Evolutionary conservation across 2,888 invertebrate species (phyloP).

Genomic region (Aplocera efformata): DNA sequence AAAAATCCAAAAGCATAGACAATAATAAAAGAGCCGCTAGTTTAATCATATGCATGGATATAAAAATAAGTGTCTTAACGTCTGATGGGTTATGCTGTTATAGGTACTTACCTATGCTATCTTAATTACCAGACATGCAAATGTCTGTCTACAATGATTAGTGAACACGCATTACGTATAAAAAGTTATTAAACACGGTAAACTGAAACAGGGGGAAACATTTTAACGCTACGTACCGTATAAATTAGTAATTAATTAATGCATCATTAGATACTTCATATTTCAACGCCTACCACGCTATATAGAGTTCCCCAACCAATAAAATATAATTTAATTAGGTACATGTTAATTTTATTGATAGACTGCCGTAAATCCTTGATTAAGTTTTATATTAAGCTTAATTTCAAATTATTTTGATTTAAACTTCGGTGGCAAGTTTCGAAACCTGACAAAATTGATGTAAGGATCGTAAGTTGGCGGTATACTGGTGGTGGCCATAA

Average conservation of each 20-base stretch:
- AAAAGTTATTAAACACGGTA: slow-evolving; percentile 6
- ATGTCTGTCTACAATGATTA: slow-evolving; percentile 4
- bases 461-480: too few relatives aligned
- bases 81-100: slow-evolving; percentile 15
- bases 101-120: not conserved
- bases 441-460: too few relatives aligned
- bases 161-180: slow-evolving; percentile 12
- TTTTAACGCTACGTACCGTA: slow-evolving; percentile 12
- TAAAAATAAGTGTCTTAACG: not conserved
- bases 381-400: too few relatives aligned
- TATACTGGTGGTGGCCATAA: too few relatives aligned
- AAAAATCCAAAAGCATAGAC: slow-evolving; percentile 1
- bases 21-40: not conserved
- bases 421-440: too few relatives aligned
- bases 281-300: not conserved
- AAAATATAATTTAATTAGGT: too few relatives aligned
- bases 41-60: not conserved
- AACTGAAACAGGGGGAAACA: slow-evolving; percentile 5
- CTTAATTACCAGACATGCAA: slow-evolving; percentile 4
- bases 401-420: too few relatives aligned
- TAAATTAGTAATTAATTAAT: slow-evolving; percentile 12
- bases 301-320: too few relatives aligned
- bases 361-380: too few relatives aligned
- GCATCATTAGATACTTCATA: slow-evolving; percentile 1
- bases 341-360: too few relatives aligned